Conservation (phyloP, 2,888 invertebrate genomes). For the Acanthosepion lycidas region DNA sequence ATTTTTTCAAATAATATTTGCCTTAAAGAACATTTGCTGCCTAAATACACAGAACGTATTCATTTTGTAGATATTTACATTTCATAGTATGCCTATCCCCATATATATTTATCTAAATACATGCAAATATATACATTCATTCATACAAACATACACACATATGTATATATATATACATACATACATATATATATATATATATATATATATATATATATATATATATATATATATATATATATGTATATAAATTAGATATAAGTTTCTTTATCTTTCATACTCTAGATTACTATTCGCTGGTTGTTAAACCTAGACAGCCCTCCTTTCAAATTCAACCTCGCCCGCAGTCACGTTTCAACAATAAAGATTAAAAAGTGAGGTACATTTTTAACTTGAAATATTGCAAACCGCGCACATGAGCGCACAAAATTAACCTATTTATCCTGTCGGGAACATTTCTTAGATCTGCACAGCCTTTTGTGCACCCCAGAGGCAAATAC, state of each 20-base stretch:
- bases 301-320: background rate
- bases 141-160: too few relatives aligned
- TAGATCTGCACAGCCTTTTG: background rate
- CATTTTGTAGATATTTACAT: too few relatives aligned
- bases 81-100: too few relatives aligned
- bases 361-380: background rate
- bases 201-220: background rate
- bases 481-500: background rate
- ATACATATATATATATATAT: too few relatives aligned
- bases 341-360: background rate
- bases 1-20: too few relatives aligned
- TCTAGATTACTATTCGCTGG: background rate
- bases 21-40: too few relatives aligned
- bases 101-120: too few relatives aligned
- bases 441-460: background rate
- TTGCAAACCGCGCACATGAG: background rate
- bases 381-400: background rate
- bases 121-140: too few relatives aligned
- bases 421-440: constrained; percentile 1
- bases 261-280: background rate
- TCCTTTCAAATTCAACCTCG: too few relatives aligned
- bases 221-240: background rate
- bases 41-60: too few relatives aligned
- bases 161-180: too few relatives aligned
- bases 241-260: background rate